Evolutionary conservation across 2,888 invertebrate genomes (phyloP).

Genomic region (Polietes domitor): DNA sequence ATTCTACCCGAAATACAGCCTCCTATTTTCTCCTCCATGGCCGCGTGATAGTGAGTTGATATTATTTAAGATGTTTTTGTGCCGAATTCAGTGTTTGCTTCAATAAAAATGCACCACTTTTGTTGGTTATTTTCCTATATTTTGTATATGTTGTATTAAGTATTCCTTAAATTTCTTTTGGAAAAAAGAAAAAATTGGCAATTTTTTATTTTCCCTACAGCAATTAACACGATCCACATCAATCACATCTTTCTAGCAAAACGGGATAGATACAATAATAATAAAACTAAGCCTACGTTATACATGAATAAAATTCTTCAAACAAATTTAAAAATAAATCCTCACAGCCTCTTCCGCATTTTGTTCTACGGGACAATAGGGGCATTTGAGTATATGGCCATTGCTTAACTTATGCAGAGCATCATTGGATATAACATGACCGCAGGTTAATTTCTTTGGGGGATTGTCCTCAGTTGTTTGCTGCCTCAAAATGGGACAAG

Average conservation of each 20-base stretch:
- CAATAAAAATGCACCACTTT: slow-evolving; percentile 4
- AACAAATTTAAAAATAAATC: slow-evolving; percentile 90
- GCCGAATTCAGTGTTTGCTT: background rate
- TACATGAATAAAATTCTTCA: slow-evolving; percentile 23
- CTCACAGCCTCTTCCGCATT: slow-evolving; percentile 94
- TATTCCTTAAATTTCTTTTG: slow-evolving; percentile 16
- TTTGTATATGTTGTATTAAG: slow-evolving; percentile 31
- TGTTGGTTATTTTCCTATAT: slow-evolving; percentile 31
- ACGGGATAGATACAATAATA: slow-evolving; percentile 29
- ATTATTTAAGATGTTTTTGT: background rate
- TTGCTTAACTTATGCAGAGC: slow-evolving; percentile 96
- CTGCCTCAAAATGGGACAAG: slow-evolving; percentile 98
- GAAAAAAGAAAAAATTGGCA: slow-evolving; percentile 32
- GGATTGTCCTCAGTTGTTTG: slow-evolving; percentile 98
- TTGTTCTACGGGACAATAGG: slow-evolving; percentile 99
- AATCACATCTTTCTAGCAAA: slow-evolving; percentile 12
- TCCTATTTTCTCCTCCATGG: slow-evolving; percentile 71
- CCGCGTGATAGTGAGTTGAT: slow-evolving; percentile 32
- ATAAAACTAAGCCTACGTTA: slow-evolving; percentile 23
- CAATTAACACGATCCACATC: slow-evolving; percentile 1
- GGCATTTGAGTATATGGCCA: slow-evolving; percentile 98
- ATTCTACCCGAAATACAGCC: slow-evolving; percentile 71
- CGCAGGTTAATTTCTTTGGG: slow-evolving; percentile 97
- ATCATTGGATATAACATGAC: slow-evolving; percentile 98
- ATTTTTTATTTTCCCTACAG: background rate